Base-by-base conservation (phyloP, 2,888 invertebrate species). In the Apamea monoglypha region DNA sequence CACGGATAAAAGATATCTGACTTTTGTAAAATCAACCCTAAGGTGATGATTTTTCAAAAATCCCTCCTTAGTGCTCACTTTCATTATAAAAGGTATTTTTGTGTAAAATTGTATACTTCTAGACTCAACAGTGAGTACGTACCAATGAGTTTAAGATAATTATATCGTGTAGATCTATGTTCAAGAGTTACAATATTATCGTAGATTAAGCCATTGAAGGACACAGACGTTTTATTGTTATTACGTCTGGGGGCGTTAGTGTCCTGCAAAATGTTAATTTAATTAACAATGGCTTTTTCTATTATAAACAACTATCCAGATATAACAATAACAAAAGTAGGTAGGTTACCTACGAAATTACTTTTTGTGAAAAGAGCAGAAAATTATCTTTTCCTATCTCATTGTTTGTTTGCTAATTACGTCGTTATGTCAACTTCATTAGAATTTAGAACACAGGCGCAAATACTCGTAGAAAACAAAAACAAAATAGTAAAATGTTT, bases 351-450 rank as follows among this genome's bases (percentile, higher is more conserved):
- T 8, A 40, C n/a, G 10, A 18, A 29, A 53, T 16, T 14, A 29
- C 5, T 56, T 76, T 67, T 67, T n/a, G 18, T 56, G 32, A n/a
- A 59, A 0, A 67, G 0, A 44, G 40, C 50, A n/a, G 29, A 59
- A 80, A 40, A 44, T 53, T 0, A 1, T 1, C 36, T 61, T 67
- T 40, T 67, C 36, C 32, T 16, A 18, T 44, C 18, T 40, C 53
- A 80, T 68, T 73, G 44, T 53, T 67, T 53, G 16, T 80, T 68
- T 53, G n/a, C 21, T 10, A 53, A 61, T 74, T 53, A 44, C 25
- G 36, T 56, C 5, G 53, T 74, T 44, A 56, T 36, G n/a, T 50
- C 0, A 68, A 61, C 29, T 53, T 67, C n/a, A 68, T 70, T 56
- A 25, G 64, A 66, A 79, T 61, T 72, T 14, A n/a, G 40, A 40